These are phyloP conservation scores for Fragum whitleyi DNA, from an alignment of 2,888 invertebrate species.

Conservation along the genomic window DNA sequence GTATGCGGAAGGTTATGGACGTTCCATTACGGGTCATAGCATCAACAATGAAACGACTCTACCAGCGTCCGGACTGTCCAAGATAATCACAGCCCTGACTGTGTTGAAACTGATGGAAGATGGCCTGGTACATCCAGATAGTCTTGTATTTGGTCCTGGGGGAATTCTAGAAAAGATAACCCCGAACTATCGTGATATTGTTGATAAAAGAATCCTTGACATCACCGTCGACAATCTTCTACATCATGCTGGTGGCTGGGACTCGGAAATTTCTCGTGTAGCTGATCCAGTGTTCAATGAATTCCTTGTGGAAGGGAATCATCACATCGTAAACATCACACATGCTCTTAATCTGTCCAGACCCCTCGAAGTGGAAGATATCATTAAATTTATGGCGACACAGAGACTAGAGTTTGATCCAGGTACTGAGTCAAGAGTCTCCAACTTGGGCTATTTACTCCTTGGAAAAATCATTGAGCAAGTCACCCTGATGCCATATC, in stretches of 20 bases:
- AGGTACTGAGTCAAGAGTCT: conserved; percentile 75
- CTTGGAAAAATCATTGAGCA: conserved; percentile 81
- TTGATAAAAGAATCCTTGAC: conserved; percentile 74
- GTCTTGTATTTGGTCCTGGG: conserved; percentile 74
- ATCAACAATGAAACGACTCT: conserved; percentile 66
- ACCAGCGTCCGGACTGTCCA: conserved; percentile 77
- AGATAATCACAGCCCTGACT: conserved; percentile 80
- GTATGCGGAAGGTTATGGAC: conserved; percentile 75
- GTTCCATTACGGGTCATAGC: conserved; percentile 67
- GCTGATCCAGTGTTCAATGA: conserved; percentile 79
- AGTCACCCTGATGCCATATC: conserved; percentile 69
- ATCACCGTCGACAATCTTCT: conserved; percentile 81
- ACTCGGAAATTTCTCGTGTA: conserved; percentile 71
- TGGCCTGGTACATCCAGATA: conserved; percentile 68
- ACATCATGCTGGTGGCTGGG: conserved; percentile 81
- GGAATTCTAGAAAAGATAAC: conserved; percentile 70
- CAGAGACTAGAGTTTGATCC: conserved; percentile 76
- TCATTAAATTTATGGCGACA: conserved; percentile 78
- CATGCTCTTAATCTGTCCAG: conserved; percentile 66
- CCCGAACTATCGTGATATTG: conserved; percentile 54
- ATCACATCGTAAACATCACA: conserved; percentile 76
- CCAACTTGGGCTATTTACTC: conserved; percentile 80
- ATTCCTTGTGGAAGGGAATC: conserved; percentile 69
- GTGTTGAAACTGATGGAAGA: conserved; percentile 76
- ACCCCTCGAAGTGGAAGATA: conserved; percentile 59